These are phyloP conservation scores for Eupithecia exiguata DNA, from an alignment of 2,888 invertebrate species.

Conservation along the genomic window DNA sequence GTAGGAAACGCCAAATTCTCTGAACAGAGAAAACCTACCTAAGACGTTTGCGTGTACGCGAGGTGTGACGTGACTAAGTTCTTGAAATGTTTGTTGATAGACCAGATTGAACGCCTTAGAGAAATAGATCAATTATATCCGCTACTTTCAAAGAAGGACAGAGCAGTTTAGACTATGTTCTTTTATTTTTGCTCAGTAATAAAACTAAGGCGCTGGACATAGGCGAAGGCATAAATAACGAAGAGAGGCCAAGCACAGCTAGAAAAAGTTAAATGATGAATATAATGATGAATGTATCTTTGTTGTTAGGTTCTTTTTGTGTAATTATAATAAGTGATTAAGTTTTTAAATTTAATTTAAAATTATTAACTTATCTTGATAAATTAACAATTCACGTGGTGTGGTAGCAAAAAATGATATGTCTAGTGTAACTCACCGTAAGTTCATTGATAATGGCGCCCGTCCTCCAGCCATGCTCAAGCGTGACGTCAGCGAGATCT, in stretches of 20 bases:
- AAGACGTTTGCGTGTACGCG: background rate
- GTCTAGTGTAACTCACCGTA: conserved; percentile 81
- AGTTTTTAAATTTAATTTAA: too few species aligned
- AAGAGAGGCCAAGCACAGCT: background rate
- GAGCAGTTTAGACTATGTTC: background rate
- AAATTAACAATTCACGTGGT: too few species aligned
- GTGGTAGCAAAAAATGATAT: too few species aligned
- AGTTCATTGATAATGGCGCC: conserved; percentile 98
- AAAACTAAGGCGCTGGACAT: background rate
- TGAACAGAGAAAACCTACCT: background rate
- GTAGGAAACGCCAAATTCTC: background rate
- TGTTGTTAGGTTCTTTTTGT: too few species aligned
- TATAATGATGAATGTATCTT: too few species aligned
- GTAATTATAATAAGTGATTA: too few species aligned
- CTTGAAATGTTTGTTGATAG: background rate
- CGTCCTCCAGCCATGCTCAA: conserved; percentile 98
- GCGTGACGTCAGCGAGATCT: conserved; percentile 97
- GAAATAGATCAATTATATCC: too few species aligned
- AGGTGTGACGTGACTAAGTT: background rate
- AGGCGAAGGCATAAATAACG: background rate
- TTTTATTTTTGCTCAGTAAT: background rate
- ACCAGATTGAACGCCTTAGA: too few species aligned
- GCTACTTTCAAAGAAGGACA: background rate
- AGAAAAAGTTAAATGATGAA: background rate
- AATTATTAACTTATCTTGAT: too few species aligned